Base-by-base conservation (phyloP, 1,140 invertebrate genomes). In the Pseudachorutes palmiensis region DNA sequence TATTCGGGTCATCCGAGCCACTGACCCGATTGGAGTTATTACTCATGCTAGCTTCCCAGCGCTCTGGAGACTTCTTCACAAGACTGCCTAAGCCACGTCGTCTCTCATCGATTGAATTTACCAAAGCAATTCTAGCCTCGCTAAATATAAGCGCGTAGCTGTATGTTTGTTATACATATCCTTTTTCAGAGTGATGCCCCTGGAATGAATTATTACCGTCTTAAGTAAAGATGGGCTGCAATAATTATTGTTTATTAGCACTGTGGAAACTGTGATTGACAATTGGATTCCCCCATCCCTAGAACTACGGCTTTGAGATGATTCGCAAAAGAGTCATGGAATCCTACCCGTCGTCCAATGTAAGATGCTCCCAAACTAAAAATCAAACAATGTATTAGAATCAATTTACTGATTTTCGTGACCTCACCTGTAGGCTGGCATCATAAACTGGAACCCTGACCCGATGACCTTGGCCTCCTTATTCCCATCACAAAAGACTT, bases 401-500 rank as follows among this genome's bases (percentile, higher is more conserved):
- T 59, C 48, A 62, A 31, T 24, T n/a, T n/a, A n/a, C n/a, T n/a
- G 28, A 31, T 29, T 24, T 29, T 2, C 31, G 60, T 22, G 31
- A 2, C 1, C 29, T 45, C n/a, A 73, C 72, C 72, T 71, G 51
- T 67, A 68, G 9, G 57, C 41, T 24, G 72, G 72, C 58, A 71
- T 68, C 9, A 71, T 19, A 28, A 64, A 68, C 31, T 74, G 45
- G 48, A 71, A 74, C 45, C 69, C 65, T n/a, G 26, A 48, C 5
- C 65, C 62, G 26, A 70, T 63, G 26, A 71, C 28, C 62, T 48
- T 65, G 0, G 69, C 67, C 59, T 74, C 67, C 1, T 62, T 59
- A 66, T 71, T 74, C 41, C 69, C 70, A 22, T 74, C 69, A 62
- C 72, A 74, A 26, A 74, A 66, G 1, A 66, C 31, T 51, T 67